These are phyloP conservation scores for Nerophis ophidion DNA, from an alignment of 2,113 vertebrate species.

Conservation along the genomic window DNA sequence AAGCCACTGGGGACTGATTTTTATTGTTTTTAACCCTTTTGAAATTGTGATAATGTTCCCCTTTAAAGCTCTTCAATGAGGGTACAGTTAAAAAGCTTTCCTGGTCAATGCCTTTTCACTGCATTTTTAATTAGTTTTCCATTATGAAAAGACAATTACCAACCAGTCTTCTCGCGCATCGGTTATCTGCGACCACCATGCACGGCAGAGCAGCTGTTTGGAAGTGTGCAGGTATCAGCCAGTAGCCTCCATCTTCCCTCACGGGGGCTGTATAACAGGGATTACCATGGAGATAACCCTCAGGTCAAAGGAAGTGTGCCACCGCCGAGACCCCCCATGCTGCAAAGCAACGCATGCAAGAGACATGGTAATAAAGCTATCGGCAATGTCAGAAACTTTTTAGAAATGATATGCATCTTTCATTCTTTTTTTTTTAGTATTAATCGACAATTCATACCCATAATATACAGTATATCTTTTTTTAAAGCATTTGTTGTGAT, in stretches of 20 bases:
- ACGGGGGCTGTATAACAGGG: slow-evolving; percentile 47
- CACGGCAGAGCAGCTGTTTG: slow-evolving; percentile 12
- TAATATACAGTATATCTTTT: no score
- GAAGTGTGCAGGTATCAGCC: slow-evolving; percentile 41
- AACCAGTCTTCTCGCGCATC: no score
- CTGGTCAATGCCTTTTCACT: not conserved
- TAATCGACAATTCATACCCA: no score
- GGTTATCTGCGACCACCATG: slow-evolving; percentile 2
- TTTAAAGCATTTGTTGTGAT: no score
- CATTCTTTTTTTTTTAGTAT: no score
- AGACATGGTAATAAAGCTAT: not conserved
- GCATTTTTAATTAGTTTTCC: not conserved
- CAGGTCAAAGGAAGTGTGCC: slow-evolving; percentile 68
- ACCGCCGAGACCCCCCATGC: slow-evolving; percentile 53
- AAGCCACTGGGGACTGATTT: no score
- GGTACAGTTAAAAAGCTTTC: no score
- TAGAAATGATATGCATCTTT: no score
- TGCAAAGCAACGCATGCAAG: slow-evolving; percentile 15
- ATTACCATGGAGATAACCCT: slow-evolving; percentile 68
- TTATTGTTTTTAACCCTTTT: no score
- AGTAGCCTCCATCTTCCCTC: slow-evolving; percentile 47
- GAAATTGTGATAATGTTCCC: no score
- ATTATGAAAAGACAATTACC: not conserved
- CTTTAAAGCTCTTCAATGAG: not conserved
- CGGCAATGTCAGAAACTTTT: not conserved